Base-by-base conservation (phyloP, 2,797 vertebrate species). In the Rousettus madagascariensis region DNA sequence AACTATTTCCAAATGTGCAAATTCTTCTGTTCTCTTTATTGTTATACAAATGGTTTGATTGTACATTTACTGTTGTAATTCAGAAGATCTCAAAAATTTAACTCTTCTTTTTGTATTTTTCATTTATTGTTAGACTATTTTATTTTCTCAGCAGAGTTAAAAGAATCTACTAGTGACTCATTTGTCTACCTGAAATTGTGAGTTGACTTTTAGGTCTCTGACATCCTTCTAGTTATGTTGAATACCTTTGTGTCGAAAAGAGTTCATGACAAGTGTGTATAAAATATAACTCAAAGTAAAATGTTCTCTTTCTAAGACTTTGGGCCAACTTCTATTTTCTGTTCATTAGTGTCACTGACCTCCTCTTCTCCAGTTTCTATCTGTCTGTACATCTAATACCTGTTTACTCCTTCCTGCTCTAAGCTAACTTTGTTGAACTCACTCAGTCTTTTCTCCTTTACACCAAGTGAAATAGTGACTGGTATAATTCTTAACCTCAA, bases 201-300 rank as follows among this genome's bases (percentile, higher is more conserved):
- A 49, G 30, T 36, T 92, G 43, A 43, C 41, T 93, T 84, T 75
- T 22, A 82, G n/a, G 41, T 20, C 57, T 65, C 38, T 57, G 59
- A 86, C 33, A 79, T 61, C 13, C 8, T 74, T 93, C 78, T 49
- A n/a, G 28, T 87, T 87, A 55, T 19, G 61, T 7, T 28, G 55
- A 87, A 77, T 43, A 46, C 3, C 61, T 66, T 1, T 71, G 53
- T 84, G 79, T 85, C 65, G 71, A 65, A 84, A 17, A 78, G 15
- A 33, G 8, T n/a, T 59, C 28, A 30, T 71, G 83, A 53, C 43
- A 87, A 65, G 30, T 77, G 33, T 9, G 6, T 65, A 38, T 61
- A 26, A 95, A 89, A 57, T 12, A 95, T 51, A 89, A 49, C 36
- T 84, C 53, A 80, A 51, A 82, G 33, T 65, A 84, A 87, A 90